Evolutionary conservation across 92 coral and sea anemone genomes (phyloP), one percentile per base, ranked within the genome.

Genomic region (Ricordea florida): DNA sequence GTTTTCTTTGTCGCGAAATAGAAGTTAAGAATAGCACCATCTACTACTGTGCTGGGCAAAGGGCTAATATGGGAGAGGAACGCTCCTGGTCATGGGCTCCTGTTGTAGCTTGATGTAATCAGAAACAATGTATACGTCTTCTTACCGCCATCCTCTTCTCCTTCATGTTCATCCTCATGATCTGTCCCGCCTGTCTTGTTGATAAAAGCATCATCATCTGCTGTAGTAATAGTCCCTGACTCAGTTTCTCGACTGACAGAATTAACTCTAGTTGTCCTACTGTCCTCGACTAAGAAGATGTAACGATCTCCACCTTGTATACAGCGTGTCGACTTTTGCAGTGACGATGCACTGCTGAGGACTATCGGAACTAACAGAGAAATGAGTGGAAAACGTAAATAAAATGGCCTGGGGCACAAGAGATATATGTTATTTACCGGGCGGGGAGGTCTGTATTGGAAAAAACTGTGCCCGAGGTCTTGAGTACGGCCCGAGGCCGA

Each of bases 221-320:
- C 75, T 15, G 78, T 71, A 40, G 40, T 70, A 0, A 42, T 15
- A 28, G 52, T 29, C 35, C 53, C 21, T 2, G 32, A 11, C 37
- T 38, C 41, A 40, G 42, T 18, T 35, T 37, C 80, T 7, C 17
- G 35, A 11, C 63, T 32, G 14, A 32, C 34, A 33, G 72, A 80
- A 16, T 38, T 52, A 16, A 53, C 85, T 33, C 70, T 67, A 27
- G 81, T 22, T 6, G 74, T 28, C 57, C 90, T 67, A 45, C 17
- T 92, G 66, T 96, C 99, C 27, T 96, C 99, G 68, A 96, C 92
- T 43, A 96, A 87, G 75, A 96, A 96, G 5, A 96, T 91, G 66
- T 96, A 96, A 5, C 97, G 96, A 30, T 74, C 93, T 29, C 89
- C 84, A 50, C 68, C 78, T 50, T 82, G 89, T 25, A 68, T 59